Percentiles rank a stretch among this genome's conserved stretches.
These are phyloP conservation scores for Sapayoa aenigma DNA, from an alignment of 2,113 vertebrate species.

Conservation along the genomic window DNA sequence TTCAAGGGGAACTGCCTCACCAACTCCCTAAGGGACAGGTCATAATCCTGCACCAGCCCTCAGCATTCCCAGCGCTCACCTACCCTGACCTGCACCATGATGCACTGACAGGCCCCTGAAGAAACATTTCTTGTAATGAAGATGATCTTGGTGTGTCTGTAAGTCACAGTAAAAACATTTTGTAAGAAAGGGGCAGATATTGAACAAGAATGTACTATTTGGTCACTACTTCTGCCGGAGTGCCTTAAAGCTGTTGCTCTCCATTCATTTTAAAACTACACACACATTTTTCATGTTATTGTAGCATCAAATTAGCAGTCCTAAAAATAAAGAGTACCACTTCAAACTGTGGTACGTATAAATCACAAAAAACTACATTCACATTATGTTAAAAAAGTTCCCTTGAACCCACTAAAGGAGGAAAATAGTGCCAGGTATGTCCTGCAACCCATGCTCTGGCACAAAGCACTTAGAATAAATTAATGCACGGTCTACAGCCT, in stretches of 20 bases:
- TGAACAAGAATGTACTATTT: neutral
- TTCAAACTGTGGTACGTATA: conserved; percentile 8
- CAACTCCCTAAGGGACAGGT: neutral
- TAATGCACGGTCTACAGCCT: neutral
- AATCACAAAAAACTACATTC: conserved; percentile 46
- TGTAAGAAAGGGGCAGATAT: neutral
- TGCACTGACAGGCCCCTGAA: neutral
- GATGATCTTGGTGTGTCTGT: neutral
- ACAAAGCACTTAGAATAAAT: neutral
- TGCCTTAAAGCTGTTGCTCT: neutral
- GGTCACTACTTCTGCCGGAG: neutral
- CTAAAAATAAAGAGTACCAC: conserved; percentile 38
- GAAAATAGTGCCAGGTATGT: neutral
- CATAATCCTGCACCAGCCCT: neutral
- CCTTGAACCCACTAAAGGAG: conserved; percentile 34
- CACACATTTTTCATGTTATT: conserved; percentile 14
- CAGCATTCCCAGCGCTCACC: neutral
- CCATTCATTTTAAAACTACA: conserved; percentile 20
- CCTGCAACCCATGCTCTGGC: neutral
- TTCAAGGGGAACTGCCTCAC: neutral
- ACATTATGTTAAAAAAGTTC: conserved; percentile 22
- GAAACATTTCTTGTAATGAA: neutral
- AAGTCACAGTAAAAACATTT: neutral
- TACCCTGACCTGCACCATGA: neutral
- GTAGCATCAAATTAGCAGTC: conserved; percentile 25